phyloP scores from a whole-genome alignment of 2,113 vertebrate genomes.

The Oceanodroma tethys region DNA sequence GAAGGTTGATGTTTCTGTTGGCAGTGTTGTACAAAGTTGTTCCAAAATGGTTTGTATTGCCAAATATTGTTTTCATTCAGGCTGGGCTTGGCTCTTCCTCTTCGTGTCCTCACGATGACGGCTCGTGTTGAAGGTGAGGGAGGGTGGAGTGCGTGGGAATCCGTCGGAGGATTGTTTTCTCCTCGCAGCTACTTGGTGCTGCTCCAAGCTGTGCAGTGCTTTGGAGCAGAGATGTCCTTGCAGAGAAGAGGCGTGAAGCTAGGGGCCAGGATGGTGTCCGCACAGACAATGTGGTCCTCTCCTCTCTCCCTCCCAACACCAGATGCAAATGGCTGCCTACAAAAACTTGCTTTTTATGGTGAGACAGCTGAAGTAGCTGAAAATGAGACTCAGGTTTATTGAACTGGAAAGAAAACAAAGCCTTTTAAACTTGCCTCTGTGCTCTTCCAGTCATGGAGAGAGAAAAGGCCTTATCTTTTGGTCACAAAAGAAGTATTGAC shows the following conservation, averaged over 20 bases:
- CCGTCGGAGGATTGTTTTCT: not conserved
- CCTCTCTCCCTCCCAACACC: not conserved
- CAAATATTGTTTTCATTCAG: not conserved
- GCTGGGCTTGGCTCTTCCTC: slow-evolving; percentile 10
- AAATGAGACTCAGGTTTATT: not conserved
- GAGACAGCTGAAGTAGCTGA: not conserved
- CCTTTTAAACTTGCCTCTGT: not conserved
- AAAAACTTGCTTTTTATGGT: not conserved
- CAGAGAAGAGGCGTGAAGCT: not conserved
- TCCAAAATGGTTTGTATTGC: not conserved
- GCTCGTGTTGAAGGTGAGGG: not conserved
- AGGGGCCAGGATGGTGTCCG: not conserved
- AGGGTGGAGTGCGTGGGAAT: not conserved
- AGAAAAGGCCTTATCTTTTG: not conserved
- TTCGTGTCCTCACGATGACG: not conserved
- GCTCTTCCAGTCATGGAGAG: not conserved
- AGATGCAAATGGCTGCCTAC: not conserved
- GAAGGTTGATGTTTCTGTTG: slow-evolving; percentile 24
- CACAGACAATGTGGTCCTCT: rapidly evolving
- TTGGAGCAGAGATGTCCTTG: not conserved
- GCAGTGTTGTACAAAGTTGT: not conserved
- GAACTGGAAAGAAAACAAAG: not conserved
- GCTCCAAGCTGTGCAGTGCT: not conserved
- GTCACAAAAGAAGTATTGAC: not conserved
- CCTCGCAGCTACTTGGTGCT: not conserved